Conservation (phyloP, 2,797 vertebrate species). For the Phataginus tetradactyla region DNA sequence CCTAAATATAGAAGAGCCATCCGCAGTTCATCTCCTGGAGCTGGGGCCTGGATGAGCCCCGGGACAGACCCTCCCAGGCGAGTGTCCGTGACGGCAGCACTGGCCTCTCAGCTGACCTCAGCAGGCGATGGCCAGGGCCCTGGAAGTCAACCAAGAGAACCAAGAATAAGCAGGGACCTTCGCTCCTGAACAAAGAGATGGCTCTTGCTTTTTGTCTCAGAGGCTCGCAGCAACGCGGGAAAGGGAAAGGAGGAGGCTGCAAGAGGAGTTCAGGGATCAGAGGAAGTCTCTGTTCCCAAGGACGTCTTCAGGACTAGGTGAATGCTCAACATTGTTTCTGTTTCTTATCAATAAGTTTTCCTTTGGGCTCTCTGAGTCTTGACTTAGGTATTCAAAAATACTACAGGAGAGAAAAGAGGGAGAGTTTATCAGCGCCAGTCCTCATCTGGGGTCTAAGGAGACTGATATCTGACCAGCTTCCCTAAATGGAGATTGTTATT, state of each 20-base stretch:
- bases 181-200: neutral
- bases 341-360: neutral
- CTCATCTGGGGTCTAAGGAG: neutral
- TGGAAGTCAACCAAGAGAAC: neutral
- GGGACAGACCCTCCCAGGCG: conserved; percentile 46
- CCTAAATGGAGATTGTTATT: neutral
- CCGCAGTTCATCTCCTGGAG: conserved; percentile 65
- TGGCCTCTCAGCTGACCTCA: conserved; percentile 28
- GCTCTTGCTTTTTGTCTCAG: neutral
- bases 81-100: neutral
- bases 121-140: neutral
- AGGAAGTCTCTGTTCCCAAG: neutral
- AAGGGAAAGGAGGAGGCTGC: neutral
- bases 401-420: neutral
- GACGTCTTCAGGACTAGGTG: neutral
- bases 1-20: conserved; percentile 78
- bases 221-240: neutral
- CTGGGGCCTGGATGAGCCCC: conserved; percentile 21
- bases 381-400: neutral
- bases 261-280: neutral
- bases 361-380: neutral
- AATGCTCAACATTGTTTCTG: neutral
- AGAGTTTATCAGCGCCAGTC: neutral
- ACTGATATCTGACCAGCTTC: conserved; percentile 5
- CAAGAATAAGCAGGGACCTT: neutral